Base-by-base conservation (phyloP, 2,797 vertebrate genomes). In the Pseudochromis fuscus region DNA sequence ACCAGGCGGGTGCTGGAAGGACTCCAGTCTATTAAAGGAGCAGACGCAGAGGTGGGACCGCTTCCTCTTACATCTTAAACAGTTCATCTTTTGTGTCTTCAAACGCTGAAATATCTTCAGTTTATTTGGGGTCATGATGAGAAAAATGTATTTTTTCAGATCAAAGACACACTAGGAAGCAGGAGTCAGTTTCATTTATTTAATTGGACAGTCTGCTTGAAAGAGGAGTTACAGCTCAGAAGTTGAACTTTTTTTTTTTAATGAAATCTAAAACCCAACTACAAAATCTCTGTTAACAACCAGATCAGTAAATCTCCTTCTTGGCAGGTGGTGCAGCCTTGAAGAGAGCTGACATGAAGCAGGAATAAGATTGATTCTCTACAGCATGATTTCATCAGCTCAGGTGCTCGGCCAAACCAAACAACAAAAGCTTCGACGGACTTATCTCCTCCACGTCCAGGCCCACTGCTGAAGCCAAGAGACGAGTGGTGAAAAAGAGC, bases 381-480 rank as follows among this genome's bases (percentile, higher is more conserved):
- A 57, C 79, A 63, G 80, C 60, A 58, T 81, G 85, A 87, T 84
- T 89, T 88, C 78, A 88, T 89, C 67, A 49, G 65, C 64, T 90
- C 71, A 86, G 82, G 87, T 90, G 84, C 65, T 45, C 1, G 42
- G 89, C 88, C 90, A 91, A 91, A 77, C 24, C 81, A 90, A 90
- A 90, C 86, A 87, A 70, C 65, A 74, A 45, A 37, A 59, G 80
- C 78, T 76, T 63, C 82, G 72, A 80, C 28, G 24, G 72, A 81
- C 82, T 88, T 76, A 87, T 87, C 87, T 86, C 56, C 27, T 50
- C 67, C 51, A 3, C 19, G 53, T 69, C 48, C 58, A n/a, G 75
- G 38, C 56, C 1, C 13, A 40, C 42, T 61, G 76, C 49, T 72
- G 45, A 67, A 60, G 77, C 80, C 57, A 81, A 78, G 62, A 69